These are phyloP conservation scores for Suricata suricatta DNA, from an alignment of 2,113 vertebrate genomes.

Conservation along the genomic window DNA sequence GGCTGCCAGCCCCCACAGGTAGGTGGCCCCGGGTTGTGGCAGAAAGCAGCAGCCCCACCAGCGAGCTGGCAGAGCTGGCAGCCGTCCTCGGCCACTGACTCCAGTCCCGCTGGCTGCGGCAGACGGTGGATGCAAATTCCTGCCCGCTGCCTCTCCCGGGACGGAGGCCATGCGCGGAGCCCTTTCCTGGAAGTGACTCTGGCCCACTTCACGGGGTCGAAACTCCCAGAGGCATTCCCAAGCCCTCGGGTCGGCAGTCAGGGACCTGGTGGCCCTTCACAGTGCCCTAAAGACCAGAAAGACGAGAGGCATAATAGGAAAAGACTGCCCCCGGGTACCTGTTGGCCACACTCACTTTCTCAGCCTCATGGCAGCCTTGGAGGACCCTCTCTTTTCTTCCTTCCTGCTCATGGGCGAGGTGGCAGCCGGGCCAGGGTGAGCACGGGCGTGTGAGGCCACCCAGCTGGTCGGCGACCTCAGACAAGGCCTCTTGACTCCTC, in stretches of 20 bases:
- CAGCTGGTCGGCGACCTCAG: not conserved
- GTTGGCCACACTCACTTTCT: accelerated
- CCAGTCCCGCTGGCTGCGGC: conserved; percentile 77
- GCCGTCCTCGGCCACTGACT: conserved; percentile 76
- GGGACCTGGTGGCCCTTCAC: not conserved
- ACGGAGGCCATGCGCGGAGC: conserved; percentile 56
- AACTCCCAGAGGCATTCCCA: not conserved
- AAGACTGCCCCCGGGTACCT: accelerated
- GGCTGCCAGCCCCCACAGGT: conserved; percentile 81
- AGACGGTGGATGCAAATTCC: conserved; percentile 62
- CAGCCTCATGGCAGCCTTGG: accelerated
- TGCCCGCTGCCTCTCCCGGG: conserved; percentile 39
- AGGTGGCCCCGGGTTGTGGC: conserved; percentile 76
- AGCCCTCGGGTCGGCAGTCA: not conserved
- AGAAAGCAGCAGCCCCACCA: conserved; percentile 75
- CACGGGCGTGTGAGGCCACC: accelerated
- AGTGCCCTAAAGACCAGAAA: not conserved
- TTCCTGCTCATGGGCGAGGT: not conserved
- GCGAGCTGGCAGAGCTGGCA: conserved; percentile 83
- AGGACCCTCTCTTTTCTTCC: accelerated
- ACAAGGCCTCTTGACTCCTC: not conserved
- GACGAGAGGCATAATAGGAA: not conserved
- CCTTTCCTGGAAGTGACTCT: not conserved
- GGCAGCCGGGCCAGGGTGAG: not conserved
- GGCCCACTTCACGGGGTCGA: not conserved